Conservation (phyloP, 2,888 invertebrate genomes). For the Drosophila niveifrons region DNA sequence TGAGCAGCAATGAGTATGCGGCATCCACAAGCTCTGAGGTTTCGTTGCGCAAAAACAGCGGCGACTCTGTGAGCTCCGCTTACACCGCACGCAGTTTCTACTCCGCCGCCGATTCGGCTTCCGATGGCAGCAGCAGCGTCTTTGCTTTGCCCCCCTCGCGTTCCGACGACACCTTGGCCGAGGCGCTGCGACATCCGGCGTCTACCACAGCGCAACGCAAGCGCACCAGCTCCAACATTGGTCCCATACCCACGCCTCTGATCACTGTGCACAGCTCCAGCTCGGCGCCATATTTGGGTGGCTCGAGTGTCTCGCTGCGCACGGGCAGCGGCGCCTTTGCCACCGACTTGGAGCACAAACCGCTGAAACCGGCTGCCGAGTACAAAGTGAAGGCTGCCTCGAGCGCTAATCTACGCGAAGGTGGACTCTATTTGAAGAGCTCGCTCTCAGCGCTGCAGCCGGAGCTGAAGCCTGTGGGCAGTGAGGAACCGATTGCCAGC, state of each 20-base stretch:
- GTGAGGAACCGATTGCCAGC: conserved; percentile 67
- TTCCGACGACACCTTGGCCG: conserved; percentile 91
- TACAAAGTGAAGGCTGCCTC: conserved; percentile 67
- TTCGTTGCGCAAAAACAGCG: conserved; percentile 87
- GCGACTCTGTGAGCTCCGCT: conserved; percentile 86
- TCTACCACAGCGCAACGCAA: conserved; percentile 87
- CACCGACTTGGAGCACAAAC: conserved; percentile 71
- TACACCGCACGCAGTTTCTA: conserved; percentile 86
- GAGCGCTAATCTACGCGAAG: conserved; percentile 84
- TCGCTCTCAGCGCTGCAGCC: conserved; percentile 86
- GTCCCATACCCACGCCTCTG: conserved; percentile 63
- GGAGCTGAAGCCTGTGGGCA: conserved; percentile 85
- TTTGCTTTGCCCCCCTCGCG: conserved; percentile 90
- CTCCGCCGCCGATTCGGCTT: conserved; percentile 79
- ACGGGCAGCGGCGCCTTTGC: conserved; percentile 63
- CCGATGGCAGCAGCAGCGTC: conserved; percentile 65
- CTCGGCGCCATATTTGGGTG: conserved; percentile 89
- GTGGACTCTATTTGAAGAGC: conserved; percentile 86
- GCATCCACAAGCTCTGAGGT: conserved; percentile 81
- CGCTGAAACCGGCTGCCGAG: conserved; percentile 58
- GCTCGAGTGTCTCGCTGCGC: conserved; percentile 72
- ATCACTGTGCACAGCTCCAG: conserved; percentile 78
- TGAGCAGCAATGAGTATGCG: conserved; percentile 46
- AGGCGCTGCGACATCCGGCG: conserved; percentile 86
- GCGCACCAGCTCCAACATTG: conserved; percentile 87